These are phyloP conservation scores for Arbacia lixula DNA, from an alignment of 53 echinoderm and acorn worm species.

Conservation along the genomic window DNA sequence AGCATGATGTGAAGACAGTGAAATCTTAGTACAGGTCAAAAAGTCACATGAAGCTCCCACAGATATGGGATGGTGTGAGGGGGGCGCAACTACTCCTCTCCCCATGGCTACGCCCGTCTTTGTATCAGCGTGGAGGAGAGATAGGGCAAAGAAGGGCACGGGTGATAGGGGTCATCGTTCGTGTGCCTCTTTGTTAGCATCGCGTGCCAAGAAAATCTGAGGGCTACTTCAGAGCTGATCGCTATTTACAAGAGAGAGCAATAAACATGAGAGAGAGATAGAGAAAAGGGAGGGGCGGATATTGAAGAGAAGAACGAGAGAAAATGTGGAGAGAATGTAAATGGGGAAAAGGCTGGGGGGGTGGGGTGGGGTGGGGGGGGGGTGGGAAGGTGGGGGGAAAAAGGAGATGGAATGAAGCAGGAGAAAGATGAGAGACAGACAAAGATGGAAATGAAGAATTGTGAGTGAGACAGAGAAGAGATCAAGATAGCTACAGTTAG, in stretches of 20 bases:
- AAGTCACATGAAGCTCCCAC: too few relatives aligned
- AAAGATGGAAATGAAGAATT: too few relatives aligned
- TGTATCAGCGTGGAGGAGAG: too few relatives aligned
- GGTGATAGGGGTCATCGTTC: constrained; percentile 11
- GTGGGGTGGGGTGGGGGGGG: background rate
- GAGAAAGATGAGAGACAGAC: too few relatives aligned
- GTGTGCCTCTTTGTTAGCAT: constrained; percentile 25
- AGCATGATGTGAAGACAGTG: too few relatives aligned
- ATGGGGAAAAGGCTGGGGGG: background rate
- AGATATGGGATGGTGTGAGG: too few relatives aligned
- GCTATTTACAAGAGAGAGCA: background rate
- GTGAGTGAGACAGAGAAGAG: too few relatives aligned
- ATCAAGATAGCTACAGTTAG: too few relatives aligned
- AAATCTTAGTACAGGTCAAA: too few relatives aligned
- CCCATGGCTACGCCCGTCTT: too few relatives aligned
- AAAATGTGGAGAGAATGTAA: background rate
- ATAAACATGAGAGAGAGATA: background rate
- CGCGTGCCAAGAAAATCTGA: constrained; percentile 17
- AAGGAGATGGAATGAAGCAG: background rate
- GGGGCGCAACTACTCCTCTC: too few relatives aligned
- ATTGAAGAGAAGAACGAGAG: background rate
- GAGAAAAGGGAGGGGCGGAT: background rate
- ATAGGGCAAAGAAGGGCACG: too few relatives aligned
- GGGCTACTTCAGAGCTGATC: constrained; percentile 20
- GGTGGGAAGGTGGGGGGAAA: background rate